Evolutionary conservation across 2,888 invertebrate species (phyloP).

Genomic region (Rhagonycha fulva): DNA sequence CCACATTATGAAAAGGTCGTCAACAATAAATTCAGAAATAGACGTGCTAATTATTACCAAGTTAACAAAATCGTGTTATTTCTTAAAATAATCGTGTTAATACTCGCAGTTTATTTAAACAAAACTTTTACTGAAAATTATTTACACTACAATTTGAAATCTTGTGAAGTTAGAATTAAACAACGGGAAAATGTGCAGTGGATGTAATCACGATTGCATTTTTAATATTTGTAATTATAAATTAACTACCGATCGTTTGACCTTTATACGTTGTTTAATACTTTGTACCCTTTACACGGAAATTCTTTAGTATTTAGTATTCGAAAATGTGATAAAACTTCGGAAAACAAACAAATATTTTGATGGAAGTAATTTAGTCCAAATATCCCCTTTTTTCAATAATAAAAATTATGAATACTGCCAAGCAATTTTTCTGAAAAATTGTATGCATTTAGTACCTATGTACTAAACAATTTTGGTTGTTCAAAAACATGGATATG

Average conservation of each 20-base stretch:
- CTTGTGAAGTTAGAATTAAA: background rate
- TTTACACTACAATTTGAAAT: background rate
- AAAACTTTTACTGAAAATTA: background rate
- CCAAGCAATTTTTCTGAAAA: too few species aligned
- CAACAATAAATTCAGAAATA: background rate
- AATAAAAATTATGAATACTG: too few species aligned
- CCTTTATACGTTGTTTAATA: background rate
- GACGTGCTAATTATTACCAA: background rate
- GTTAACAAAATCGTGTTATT: background rate
- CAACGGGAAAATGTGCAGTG: background rate
- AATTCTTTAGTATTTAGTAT: background rate
- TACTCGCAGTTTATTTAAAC: background rate
- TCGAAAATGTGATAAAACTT: background rate
- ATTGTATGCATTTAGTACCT: too few species aligned
- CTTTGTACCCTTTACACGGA: background rate
- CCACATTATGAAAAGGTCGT: background rate
- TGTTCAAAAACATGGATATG: too few species aligned
- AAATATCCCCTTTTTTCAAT: too few species aligned
- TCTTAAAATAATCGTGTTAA: background rate
- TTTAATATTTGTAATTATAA: background rate
- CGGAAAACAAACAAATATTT: background rate
- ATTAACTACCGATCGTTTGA: background rate
- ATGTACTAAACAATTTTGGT: too few species aligned
- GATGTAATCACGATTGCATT: background rate
- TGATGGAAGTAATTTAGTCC: background rate